Evolutionary conservation across 2,113 vertebrate genomes (phyloP).

Genomic region (Prolemur simus): DNA sequence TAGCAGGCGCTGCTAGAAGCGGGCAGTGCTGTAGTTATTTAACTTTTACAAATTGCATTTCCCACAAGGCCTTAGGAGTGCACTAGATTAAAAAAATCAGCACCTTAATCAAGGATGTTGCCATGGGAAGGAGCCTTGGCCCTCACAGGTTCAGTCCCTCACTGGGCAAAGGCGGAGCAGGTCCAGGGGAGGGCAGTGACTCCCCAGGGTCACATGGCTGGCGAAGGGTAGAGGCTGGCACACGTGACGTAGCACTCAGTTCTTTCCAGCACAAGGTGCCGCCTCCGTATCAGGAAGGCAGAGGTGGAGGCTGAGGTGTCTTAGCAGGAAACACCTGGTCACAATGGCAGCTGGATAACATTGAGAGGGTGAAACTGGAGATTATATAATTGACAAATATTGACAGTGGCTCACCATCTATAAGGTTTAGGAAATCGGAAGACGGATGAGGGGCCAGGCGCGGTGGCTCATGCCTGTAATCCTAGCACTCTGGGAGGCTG

Average conservation of each 20-base stretch:
- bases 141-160: not conserved
- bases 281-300: not conserved
- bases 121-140: not conserved
- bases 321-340: not conserved
- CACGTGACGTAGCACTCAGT: not conserved
- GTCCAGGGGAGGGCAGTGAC: not conserved
- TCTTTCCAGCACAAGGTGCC: not conserved
- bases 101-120: not conserved
- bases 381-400: no score
- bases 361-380: not conserved
- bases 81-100: not conserved
- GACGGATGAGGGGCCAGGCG: not conserved
- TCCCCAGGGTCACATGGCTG: not conserved
- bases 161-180: fast-evolving
- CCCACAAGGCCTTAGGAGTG: not conserved
- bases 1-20: fast-evolving
- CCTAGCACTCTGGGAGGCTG: no score
- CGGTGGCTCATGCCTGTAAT: no score
- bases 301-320: not conserved
- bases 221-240: not conserved
- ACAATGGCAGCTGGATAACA: not conserved
- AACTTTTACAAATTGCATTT: not conserved
- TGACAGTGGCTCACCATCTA: fast-evolving
- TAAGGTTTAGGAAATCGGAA: not conserved
- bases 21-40: not conserved